A percentile compares a stretch with the other conserved stretches of the same genome.
These are phyloP conservation scores for Lydus trimaculatus DNA, from an alignment of 2,888 invertebrate species.

Conservation along the genomic window DNA sequence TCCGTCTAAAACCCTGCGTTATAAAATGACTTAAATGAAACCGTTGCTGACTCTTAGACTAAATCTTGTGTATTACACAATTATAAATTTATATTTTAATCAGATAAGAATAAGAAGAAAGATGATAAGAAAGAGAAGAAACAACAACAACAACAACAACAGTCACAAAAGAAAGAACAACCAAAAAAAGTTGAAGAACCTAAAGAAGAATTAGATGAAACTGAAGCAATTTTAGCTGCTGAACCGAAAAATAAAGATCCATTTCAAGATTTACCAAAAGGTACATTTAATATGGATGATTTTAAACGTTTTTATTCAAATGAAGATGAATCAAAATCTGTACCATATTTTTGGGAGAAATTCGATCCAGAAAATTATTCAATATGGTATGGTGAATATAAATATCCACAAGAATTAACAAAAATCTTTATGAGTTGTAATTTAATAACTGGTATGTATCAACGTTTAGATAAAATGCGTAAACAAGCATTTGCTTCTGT, in stretches of 20 bases:
- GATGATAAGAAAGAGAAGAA: constrained; percentile 58
- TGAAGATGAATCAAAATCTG: constrained; percentile 89
- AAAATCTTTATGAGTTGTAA: constrained; percentile 95
- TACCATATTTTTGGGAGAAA: constrained; percentile 98
- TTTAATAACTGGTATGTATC: constrained; percentile 97
- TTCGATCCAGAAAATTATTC: constrained; percentile 96
- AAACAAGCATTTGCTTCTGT: constrained; percentile 96
- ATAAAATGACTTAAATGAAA: too few species aligned
- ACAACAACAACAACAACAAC: constrained; percentile 61
- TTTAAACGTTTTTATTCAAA: constrained; percentile 98
- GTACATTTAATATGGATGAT: constrained; percentile 93
- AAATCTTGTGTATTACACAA: too few species aligned
- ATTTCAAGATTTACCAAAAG: constrained; percentile 88
- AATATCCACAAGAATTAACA: constrained; percentile 89
- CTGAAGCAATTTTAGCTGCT: constrained; percentile 72
- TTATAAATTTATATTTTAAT: too few species aligned
- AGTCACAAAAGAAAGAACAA: constrained; percentile 62
- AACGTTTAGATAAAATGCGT: constrained; percentile 97
- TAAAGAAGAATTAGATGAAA: constrained; percentile 70
- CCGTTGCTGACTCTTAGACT: too few species aligned
- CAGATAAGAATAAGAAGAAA: constrained; percentile 50
- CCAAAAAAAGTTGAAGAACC: constrained; percentile 62
- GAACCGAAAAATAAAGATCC: constrained; percentile 92
- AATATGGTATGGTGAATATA: constrained; percentile 98
- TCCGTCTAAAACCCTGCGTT: too few species aligned